A percentile compares a stretch with the other conserved stretches of the same genome.
These are phyloP conservation scores for Drosophila atripex DNA, from an alignment of 2,888 invertebrate species.

Conservation along the genomic window DNA sequence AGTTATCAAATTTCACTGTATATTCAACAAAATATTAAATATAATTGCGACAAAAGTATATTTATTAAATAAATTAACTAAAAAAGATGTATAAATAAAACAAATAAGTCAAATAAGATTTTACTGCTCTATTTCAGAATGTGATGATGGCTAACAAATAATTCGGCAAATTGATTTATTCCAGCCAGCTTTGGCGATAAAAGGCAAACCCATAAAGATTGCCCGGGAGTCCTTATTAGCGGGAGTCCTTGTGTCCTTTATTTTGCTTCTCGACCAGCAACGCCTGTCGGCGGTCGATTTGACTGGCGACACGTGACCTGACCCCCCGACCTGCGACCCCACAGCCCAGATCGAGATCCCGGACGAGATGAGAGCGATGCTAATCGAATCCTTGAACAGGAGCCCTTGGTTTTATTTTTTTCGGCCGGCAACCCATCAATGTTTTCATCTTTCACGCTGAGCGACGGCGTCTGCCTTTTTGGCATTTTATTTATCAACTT, in stretches of 20 bases:
- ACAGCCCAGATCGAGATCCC: neutral
- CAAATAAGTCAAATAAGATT: neutral
- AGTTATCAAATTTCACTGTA: too few relatives aligned
- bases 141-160: neutral
- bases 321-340: conserved; percentile 15
- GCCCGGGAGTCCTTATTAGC: conserved; percentile 4
- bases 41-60: neutral
- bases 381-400: conserved; percentile 16
- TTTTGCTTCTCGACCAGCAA: conserved; percentile 11
- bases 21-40: too few relatives aligned
- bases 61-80: neutral
- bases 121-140: neutral
- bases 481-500: conserved; percentile 72
- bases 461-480: conserved; percentile 53
- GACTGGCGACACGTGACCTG: conserved; percentile 41
- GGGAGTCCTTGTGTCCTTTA: conserved; percentile 8
- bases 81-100: neutral
- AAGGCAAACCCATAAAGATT: neutral
- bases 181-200: neutral
- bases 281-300: conserved; percentile 33
- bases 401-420: neutral
- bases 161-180: neutral
- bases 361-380: conserved; percentile 10
- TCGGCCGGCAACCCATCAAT: conserved; percentile 18
- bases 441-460: conserved; percentile 68